Base-by-base conservation (phyloP, 2,888 invertebrate genomes). In the Agrochola macilenta region DNA sequence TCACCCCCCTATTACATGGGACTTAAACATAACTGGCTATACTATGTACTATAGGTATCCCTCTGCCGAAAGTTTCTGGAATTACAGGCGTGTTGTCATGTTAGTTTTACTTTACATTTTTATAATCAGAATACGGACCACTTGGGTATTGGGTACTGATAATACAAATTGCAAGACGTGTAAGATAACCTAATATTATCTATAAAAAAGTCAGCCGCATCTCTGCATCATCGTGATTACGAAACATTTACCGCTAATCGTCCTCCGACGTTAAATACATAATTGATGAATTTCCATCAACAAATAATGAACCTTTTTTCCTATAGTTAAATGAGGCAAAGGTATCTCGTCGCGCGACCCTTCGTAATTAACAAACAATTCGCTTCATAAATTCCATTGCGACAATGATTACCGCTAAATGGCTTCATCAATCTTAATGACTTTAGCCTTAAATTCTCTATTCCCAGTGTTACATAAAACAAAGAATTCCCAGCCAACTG, bases 321-420 rank as follows among this genome's bases (percentile, higher is more conserved):
- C 80, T 71, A 78, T 76, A 73, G 69, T 71, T 76, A 69, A 79
- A 79, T 54, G 73, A 75, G 73, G 77, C 65, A 70, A 82, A 78
- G 76, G 80, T 82, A 73, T 70, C 54, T 72, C 63, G 76, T 54
- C 63, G 69, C 23, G 30, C 66, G 23, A 82, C 84, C 78, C 72
- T 86, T 72, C 43, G 49, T 76, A 73, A 84, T 88, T 83, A 78
- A 78, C 75, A 85, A 76, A 86, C 78, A 79, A 71, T 86, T 76
- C 65, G 64, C 69, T 72, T 79, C 46, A 78, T 70, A 73, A 79
- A 82, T 84, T 78, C 78, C 58, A 64, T 60, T 65, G 49, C 58
- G 75, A 69, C 73, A 71, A 76, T 75, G 61, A 78, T 74, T 49
- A 74, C 73, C 20, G 52, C 35, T 79, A 76, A 81, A 75, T 71